Base-by-base conservation (phyloP, 53 echinoderm and acorn worm species). In the Mesocentrotus franciscanus region DNA sequence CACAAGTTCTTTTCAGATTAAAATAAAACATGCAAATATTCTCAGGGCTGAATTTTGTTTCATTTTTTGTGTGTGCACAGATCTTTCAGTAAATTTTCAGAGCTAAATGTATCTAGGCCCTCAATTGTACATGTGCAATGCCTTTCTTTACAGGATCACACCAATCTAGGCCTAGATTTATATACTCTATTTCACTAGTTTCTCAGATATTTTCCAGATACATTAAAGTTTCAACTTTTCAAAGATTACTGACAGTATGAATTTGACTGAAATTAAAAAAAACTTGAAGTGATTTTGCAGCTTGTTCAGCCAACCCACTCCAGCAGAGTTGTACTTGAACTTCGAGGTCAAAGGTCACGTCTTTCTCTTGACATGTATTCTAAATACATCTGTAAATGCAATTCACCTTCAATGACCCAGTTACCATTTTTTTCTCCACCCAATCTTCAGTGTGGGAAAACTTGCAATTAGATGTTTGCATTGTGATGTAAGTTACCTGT, bases 401-500 rank as follows among this genome's bases (percentile, higher is more conserved):
- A 81, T 81, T 81, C 39, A 81, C 81, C 81, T 42, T 42, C 29
- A 12, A 16, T 81, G 81, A 81, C 81, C 81, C 81, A 81, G 81
- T 81, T 81, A 39, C 4, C 42, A 81, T 81, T 39, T 35, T 74
- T 20, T 20, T 39, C 78, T 75, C 71, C 71, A 33, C 64, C 20
- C 64, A 64, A 64, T 49, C 49, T 49, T 18, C 16, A 81, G 18
- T 81, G 81, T 81, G 81, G 81, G 81, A 81, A 81, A 81, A 81
- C 7, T 39, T 81, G 42, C 81, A 81, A 33, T 81, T 33, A 76
- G 76, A 32, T 27, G 14, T 75, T 12, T 75, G 13, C 4, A 33
- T 33, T 10, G 22, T 24, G 76, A 9, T 30, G 27, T 5, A 76
- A 14, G 24, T 18, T 68, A 68, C 68, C 24, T 68, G 68, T 68